A percentile compares a stretch with the other conserved stretches of the same genome.
phyloP scores from a whole-genome alignment of 2,888 invertebrate species.

The Acleris sparsana region DNA sequence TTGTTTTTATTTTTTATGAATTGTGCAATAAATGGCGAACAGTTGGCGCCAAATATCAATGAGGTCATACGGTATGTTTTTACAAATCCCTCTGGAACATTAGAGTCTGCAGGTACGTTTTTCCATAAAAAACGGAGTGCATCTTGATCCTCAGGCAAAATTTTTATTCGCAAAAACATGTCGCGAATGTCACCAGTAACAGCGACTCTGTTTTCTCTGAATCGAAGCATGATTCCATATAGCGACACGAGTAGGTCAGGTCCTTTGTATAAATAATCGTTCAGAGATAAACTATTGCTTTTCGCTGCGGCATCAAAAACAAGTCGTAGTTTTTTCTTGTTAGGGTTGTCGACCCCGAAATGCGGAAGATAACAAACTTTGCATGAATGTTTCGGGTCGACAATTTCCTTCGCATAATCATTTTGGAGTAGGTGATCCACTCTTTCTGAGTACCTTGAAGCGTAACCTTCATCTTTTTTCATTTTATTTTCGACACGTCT shows the following conservation, averaged over 20 bases:
- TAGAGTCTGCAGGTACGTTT: constrained; percentile 17
- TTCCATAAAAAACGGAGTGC: constrained; percentile 20
- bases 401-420: constrained; percentile 4
- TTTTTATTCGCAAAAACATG: constrained; percentile 39
- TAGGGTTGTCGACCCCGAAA: constrained; percentile 8
- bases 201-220: constrained; percentile 19
- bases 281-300: constrained; percentile 35
- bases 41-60: constrained; percentile 35
- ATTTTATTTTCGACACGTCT: not conserved
- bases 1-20: constrained; percentile 40
- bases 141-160: constrained; percentile 35
- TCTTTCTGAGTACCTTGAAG: constrained; percentile 4
- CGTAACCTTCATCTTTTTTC: not conserved
- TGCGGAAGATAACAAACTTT: constrained; percentile 3
- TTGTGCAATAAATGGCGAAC: constrained; percentile 39
- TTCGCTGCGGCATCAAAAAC: constrained; percentile 43
- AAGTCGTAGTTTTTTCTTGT: constrained; percentile 37
- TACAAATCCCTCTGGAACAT: not conserved
- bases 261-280: constrained; percentile 38
- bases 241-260: constrained; percentile 40
- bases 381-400: not conserved
- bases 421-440: not conserved
- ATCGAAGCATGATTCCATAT: constrained; percentile 36
- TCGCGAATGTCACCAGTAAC: constrained; percentile 40
- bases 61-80: constrained; percentile 30